These are phyloP conservation scores for Colossoma macropomum DNA, from an alignment of 2,113 vertebrate species.

Conservation along the genomic window DNA sequence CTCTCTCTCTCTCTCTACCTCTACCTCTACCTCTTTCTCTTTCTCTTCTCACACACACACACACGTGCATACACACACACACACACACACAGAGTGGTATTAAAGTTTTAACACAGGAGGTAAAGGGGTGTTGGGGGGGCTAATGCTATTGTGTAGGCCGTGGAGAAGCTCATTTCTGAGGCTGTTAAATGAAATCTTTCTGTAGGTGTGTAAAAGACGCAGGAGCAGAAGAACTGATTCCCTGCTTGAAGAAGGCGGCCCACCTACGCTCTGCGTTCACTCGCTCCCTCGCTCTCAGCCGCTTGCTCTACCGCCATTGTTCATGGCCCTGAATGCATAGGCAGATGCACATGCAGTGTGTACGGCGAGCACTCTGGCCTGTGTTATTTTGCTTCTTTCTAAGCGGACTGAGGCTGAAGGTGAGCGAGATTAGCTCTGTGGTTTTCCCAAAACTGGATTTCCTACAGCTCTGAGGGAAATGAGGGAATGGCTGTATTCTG, in stretches of 20 bases:
- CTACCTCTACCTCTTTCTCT: constrained; percentile 22
- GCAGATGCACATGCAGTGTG: constrained; percentile 12
- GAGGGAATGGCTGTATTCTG: neutral
- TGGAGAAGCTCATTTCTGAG: constrained; percentile 52
- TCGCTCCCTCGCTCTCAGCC: constrained; percentile 4
- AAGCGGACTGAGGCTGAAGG: neutral
- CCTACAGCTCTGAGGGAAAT: neutral
- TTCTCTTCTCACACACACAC: neutral
- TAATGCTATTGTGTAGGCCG: constrained; percentile 51
- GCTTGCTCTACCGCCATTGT: constrained; percentile 26
- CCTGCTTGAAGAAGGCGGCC: constrained; percentile 56
- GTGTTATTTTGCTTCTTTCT: constrained; percentile 30
- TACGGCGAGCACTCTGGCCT: constrained; percentile 5
- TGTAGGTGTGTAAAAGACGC: constrained; percentile 68
- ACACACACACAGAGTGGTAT: constrained; percentile 26
- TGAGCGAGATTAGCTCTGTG: neutral
- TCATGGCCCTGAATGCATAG: constrained; percentile 25
- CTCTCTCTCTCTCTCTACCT: constrained; percentile 5
- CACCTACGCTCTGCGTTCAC: constrained; percentile 59
- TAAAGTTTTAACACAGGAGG: constrained; percentile 36
- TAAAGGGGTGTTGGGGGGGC: constrained; percentile 20
- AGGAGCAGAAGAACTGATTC: constrained; percentile 57
- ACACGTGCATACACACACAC: constrained; percentile 21
- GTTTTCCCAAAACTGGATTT: neutral
- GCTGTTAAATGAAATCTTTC: constrained; percentile 62